phyloP scores from a whole-genome alignment of 2,797 vertebrate species.

The Chrysocyon brachyurus region DNA sequence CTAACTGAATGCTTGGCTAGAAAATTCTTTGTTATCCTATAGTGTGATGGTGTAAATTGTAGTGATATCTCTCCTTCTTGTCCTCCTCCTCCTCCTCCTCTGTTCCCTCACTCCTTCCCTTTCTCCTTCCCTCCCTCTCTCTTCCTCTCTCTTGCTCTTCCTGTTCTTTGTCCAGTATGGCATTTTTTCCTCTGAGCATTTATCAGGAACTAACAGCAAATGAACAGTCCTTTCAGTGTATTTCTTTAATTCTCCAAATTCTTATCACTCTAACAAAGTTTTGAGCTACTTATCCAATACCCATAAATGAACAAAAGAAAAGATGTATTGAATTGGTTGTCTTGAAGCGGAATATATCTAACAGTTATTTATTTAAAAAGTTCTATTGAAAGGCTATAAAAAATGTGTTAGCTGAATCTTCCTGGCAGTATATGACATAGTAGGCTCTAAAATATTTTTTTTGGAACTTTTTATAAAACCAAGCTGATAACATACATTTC shows the following conservation, averaged over 20 bases:
- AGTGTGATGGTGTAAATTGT: neutral
- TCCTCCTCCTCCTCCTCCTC: too few species aligned
- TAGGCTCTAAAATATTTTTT: neutral
- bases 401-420: neutral
- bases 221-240: neutral
- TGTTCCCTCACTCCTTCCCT: neutral
- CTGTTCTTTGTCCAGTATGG: neutral
- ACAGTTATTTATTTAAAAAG: neutral
- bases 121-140: accelerated
- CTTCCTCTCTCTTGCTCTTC: neutral
- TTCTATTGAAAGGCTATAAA: neutral
- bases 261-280: neutral
- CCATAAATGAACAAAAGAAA: constrained; percentile 51
- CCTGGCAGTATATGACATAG: neutral
- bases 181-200: neutral
- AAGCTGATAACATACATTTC: neutral
- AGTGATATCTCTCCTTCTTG: neutral
- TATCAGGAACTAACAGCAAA: constrained; percentile 52
- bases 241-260: neutral
- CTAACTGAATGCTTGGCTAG: constrained; percentile 30
- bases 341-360: neutral
- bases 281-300: constrained; percentile 15
- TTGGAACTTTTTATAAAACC: neutral
- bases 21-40: constrained; percentile 49
- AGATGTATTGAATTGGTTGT: neutral